Evolutionary conservation across 2,797 vertebrate species (phyloP).

Genomic region (Gadopsis marmoratus): DNA sequence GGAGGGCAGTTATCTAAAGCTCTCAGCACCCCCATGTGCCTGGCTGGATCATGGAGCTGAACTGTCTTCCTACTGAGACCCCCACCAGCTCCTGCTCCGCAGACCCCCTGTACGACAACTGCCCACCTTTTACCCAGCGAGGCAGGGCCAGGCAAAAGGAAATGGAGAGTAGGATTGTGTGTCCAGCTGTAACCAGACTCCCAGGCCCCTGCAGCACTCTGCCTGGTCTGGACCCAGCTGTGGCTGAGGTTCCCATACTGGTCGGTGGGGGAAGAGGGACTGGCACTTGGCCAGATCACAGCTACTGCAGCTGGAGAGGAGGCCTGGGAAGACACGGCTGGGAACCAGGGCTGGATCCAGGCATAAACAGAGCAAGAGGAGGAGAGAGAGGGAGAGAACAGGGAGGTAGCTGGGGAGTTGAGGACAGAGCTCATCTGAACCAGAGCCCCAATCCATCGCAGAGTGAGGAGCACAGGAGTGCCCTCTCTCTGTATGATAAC

Average conservation of each 20-base stretch:
- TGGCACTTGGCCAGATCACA: constrained; percentile 79
- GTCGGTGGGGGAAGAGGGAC: constrained; percentile 59
- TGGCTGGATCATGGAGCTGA: constrained; percentile 76
- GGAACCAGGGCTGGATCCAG: constrained; percentile 51
- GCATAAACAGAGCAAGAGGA: constrained; percentile 58
- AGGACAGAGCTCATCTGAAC: constrained; percentile 51
- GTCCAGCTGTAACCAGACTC: constrained; percentile 71
- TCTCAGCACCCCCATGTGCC: constrained; percentile 61
- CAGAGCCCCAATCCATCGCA: constrained; percentile 61
- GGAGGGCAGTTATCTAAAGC: constrained; percentile 59
- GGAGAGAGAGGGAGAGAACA: constrained; percentile 53
- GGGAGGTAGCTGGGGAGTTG: constrained; percentile 49
- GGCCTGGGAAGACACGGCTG: constrained; percentile 63
- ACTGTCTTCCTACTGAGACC: constrained; percentile 72
- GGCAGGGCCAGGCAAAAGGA: constrained; percentile 64
- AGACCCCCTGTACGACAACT: constrained; percentile 79
- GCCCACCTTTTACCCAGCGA: constrained; percentile 72
- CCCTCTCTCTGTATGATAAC: constrained; percentile 84
- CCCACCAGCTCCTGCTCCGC: constrained; percentile 78
- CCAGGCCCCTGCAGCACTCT: constrained; percentile 51
- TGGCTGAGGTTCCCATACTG: constrained; percentile 72
- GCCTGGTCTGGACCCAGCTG: constrained; percentile 71
- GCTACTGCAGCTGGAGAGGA: constrained; percentile 75
- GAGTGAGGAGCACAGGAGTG: constrained; percentile 73
- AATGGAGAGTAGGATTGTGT: constrained; percentile 65